Conservation (phyloP, 2,113 vertebrate genomes). For the Casuarius casuarius region DNA sequence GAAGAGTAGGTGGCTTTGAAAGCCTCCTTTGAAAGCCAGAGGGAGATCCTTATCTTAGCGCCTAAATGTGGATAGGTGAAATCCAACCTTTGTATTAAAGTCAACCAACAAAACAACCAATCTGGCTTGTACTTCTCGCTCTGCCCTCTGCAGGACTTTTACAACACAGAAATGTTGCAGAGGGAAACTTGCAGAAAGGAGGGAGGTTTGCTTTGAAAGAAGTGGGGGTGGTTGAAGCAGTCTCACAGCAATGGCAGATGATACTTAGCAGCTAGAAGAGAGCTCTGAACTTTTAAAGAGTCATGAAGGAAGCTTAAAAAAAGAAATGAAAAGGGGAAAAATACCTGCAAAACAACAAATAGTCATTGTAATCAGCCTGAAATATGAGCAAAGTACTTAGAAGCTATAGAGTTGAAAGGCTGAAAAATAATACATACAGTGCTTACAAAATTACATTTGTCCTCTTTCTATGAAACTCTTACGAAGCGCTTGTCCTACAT, state of each 20-base stretch:
- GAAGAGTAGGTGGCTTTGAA: background rate
- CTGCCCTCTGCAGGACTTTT: background rate
- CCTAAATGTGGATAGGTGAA: background rate
- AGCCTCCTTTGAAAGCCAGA: background rate
- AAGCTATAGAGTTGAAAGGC: background rate
- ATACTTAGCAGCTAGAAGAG: background rate
- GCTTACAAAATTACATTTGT: conserved; percentile 3
- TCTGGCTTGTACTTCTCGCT: background rate
- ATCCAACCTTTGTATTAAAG: background rate
- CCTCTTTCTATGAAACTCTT: conserved; percentile 17
- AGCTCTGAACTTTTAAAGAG: background rate
- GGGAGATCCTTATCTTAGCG: background rate
- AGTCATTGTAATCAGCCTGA: background rate
- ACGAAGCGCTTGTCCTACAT: background rate
- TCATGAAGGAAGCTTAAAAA: background rate
- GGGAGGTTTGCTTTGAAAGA: background rate
- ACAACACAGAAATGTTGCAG: background rate
- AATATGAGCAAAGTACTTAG: background rate
- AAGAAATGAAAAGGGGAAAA: background rate
- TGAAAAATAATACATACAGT: background rate
- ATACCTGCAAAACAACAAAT: background rate
- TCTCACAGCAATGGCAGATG: fast-evolving
- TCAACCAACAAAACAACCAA: background rate
- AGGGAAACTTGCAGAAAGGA: background rate
- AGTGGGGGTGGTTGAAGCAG: background rate